Conservation (phyloP, 64 coral and sea anemone genomes). For the Montipora capricornis region DNA sequence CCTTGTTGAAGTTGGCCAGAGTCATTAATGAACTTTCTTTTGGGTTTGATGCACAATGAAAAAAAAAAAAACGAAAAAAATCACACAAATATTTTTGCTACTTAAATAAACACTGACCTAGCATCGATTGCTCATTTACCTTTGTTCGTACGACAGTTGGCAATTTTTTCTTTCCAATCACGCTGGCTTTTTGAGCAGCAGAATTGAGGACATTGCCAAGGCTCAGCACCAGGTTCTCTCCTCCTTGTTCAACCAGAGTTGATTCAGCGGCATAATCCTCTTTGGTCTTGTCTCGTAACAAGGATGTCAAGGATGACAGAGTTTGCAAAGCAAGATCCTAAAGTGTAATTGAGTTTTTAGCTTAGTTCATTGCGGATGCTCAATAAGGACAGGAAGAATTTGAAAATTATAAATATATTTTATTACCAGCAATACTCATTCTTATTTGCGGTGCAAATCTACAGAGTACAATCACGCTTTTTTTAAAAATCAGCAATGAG, state of each 20-base stretch:
- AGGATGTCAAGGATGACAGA: conserved; percentile 42
- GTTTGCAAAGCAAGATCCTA: conserved; percentile 11
- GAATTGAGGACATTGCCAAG: conserved; percentile 82
- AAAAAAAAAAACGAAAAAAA: too few species aligned
- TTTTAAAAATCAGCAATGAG: too few species aligned
- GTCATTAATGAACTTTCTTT: too few species aligned
- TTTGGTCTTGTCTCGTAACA: conserved; percentile 67
- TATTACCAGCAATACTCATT: too few species aligned
- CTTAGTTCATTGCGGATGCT: not conserved
- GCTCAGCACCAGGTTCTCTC: conserved; percentile 71
- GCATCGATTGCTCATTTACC: not conserved
- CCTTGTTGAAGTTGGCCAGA: too few species aligned
- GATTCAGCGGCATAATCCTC: conserved; percentile 63
- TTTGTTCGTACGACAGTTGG: not conserved
- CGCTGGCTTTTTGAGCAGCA: conserved; percentile 60
- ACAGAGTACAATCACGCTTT: too few species aligned
- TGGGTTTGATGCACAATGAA: too few species aligned
- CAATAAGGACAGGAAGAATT: not conserved
- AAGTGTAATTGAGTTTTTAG: not conserved
- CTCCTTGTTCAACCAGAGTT: not conserved
- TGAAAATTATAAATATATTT: too few species aligned
- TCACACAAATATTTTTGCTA: too few species aligned
- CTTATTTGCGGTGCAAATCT: too few species aligned
- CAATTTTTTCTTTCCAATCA: not conserved
- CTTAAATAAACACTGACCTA: too few species aligned